phyloP scores from a whole-genome alignment of 53 echinoderm and acorn worm genomes.

The Hippasteria phrygiana region DNA sequence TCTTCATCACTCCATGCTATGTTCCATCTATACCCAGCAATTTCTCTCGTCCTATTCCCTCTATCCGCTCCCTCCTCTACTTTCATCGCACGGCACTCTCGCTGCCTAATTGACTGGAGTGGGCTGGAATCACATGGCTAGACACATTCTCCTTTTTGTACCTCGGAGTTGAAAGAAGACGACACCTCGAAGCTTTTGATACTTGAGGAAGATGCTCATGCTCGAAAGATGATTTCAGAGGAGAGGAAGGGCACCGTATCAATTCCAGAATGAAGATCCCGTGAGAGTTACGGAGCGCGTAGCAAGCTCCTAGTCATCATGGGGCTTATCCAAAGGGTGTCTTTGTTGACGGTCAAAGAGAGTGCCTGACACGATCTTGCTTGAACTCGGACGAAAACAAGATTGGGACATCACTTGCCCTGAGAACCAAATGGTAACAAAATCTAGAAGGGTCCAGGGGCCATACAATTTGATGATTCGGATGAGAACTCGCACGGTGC shows the following conservation, averaged over 20 bases:
- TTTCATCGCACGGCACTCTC: neutral
- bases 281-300: neutral
- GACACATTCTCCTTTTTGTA: neutral
- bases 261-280: neutral
- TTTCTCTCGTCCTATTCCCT: neutral
- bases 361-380: neutral
- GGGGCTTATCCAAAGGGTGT: neutral
- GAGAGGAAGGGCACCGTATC: neutral
- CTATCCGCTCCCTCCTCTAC: neutral
- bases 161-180: constrained; percentile 4
- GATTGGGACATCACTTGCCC: neutral
- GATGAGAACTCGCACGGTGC: neutral
- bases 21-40: neutral
- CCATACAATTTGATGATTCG: neutral
- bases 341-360: neutral
- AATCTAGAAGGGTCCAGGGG: neutral
- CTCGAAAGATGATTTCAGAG: neutral
- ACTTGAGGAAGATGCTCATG: neutral
- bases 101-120: neutral
- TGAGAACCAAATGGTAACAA: neutral
- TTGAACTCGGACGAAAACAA: neutral
- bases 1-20: neutral
- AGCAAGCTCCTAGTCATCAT: neutral
- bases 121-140: neutral
- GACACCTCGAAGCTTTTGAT: neutral